Evolutionary conservation across 2,888 invertebrate genomes (phyloP).

Genomic region (Gibbula magus): DNA sequence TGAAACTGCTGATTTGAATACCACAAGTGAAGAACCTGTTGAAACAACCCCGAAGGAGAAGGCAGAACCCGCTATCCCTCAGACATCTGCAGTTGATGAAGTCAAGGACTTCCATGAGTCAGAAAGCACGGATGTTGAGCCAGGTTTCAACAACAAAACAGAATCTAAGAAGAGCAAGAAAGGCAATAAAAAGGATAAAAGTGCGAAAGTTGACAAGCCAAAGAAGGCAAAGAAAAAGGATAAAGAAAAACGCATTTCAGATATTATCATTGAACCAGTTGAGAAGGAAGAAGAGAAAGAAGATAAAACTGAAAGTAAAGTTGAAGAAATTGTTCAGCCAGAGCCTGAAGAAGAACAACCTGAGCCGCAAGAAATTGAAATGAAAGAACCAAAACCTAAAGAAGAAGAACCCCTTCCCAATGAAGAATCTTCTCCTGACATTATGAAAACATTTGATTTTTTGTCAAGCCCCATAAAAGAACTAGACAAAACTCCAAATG

Average conservation of each 20-base stretch:
- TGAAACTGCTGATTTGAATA: background rate
- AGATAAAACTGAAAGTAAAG: background rate
- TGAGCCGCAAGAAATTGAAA: background rate
- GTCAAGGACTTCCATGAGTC: background rate
- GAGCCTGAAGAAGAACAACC: background rate
- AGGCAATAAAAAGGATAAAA: slow-evolving; percentile 28
- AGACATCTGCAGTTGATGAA: background rate
- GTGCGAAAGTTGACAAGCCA: background rate
- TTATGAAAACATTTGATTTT: background rate
- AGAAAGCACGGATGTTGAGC: background rate
- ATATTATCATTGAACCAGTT: background rate
- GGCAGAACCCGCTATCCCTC: background rate
- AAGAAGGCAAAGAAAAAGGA: slow-evolving; percentile 32
- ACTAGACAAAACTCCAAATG: background rate
- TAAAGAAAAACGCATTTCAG: slow-evolving; percentile 23
- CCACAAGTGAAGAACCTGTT: background rate
- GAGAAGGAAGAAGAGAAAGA: background rate
- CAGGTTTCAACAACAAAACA: background rate
- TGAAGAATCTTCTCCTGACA: background rate
- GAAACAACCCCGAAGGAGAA: background rate
- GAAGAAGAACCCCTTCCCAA: background rate
- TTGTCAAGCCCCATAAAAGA: background rate
- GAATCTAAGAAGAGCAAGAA: slow-evolving; percentile 36
- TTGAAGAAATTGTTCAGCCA: background rate
- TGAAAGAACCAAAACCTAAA: background rate